Evolutionary conservation across 2,113 vertebrate species (phyloP).

Genomic region (Cottus gobio): DNA sequence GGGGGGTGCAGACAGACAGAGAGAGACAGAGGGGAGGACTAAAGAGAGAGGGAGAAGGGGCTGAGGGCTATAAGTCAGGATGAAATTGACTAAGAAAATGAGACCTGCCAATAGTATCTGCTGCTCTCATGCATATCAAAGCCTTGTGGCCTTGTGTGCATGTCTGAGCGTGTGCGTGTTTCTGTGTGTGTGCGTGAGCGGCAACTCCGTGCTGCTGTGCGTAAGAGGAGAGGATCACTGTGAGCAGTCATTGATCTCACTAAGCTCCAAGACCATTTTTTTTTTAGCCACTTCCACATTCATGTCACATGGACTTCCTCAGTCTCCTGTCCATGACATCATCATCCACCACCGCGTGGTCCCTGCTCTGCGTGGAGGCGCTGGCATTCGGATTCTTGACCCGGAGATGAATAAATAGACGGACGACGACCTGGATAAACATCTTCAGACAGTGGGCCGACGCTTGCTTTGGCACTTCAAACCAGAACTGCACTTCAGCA

Average conservation of each 20-base stretch:
- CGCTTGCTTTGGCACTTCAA: slow-evolving; percentile 58
- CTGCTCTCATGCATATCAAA: slow-evolving; percentile 77
- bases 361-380: background rate
- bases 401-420: slow-evolving; percentile 44
- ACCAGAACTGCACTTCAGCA: slow-evolving; percentile 42
- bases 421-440: slow-evolving; percentile 52
- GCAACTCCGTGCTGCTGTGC: slow-evolving; percentile 14
- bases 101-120: slow-evolving; percentile 76
- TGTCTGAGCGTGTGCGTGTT: background rate
- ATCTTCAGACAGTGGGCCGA: slow-evolving; percentile 34
- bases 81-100: slow-evolving; percentile 81
- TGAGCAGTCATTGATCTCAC: slow-evolving; percentile 67
- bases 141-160: slow-evolving; percentile 47
- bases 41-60: slow-evolving; percentile 43
- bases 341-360: slow-evolving; percentile 28
- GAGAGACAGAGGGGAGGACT: slow-evolving; percentile 27
- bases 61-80: slow-evolving; percentile 75
- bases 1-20: slow-evolving; percentile 21
- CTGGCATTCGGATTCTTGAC: slow-evolving; percentile 45
- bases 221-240: slow-evolving; percentile 49
- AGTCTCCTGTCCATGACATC: slow-evolving; percentile 55
- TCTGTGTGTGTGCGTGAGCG: background rate
- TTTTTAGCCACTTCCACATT: slow-evolving; percentile 61
- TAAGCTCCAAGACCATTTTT: slow-evolving; percentile 62
- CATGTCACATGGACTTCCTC: slow-evolving; percentile 59